A percentile compares a stretch with the other conserved stretches of the same genome.
phyloP scores from a whole-genome alignment of 2,888 invertebrate species.

The Chrysomela aeneicollis region DNA sequence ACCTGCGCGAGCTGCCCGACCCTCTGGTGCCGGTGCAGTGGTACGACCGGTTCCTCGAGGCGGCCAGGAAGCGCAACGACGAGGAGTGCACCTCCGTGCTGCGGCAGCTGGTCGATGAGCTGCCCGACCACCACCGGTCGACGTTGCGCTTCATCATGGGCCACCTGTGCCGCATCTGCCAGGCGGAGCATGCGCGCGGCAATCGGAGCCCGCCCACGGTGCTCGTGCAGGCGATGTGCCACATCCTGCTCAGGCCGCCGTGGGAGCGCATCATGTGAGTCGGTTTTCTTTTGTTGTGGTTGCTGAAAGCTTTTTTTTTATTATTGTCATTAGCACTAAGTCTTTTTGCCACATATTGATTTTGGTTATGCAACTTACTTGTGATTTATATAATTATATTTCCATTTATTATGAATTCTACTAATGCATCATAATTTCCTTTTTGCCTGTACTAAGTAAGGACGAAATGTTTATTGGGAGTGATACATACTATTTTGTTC shows the following conservation, averaged over 20 bases:
- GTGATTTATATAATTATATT: no score
- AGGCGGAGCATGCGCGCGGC: constrained; percentile 71
- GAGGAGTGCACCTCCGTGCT: constrained; percentile 67
- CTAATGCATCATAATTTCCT: no score
- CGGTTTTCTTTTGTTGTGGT: constrained; percentile 21
- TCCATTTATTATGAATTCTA: no score
- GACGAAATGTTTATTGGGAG: no score
- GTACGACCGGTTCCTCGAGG: constrained; percentile 75
- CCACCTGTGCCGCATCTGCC: constrained; percentile 76
- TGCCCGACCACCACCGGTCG: constrained; percentile 71
- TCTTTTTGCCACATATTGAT: no score
- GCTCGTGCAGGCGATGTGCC: constrained; percentile 75
- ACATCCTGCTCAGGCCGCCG: constrained; percentile 76
- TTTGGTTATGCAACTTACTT: no score
- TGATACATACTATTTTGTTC: no score
- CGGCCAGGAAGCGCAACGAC: constrained; percentile 59
- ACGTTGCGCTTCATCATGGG: constrained; percentile 73
- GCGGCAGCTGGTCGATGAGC: constrained; percentile 65
- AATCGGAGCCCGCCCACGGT: constrained; percentile 72
- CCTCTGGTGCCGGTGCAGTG: constrained; percentile 78
- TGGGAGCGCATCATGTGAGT: constrained; percentile 80
- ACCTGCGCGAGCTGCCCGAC: constrained; percentile 76
- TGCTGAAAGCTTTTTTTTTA: no score
- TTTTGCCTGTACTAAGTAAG: no score
- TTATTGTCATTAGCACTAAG: no score